Percentiles rank a stretch among this genome's conserved stretches.
These are phyloP conservation scores for Discoglossus pictus DNA, from an alignment of 2,797 vertebrate species.

Conservation along the genomic window DNA sequence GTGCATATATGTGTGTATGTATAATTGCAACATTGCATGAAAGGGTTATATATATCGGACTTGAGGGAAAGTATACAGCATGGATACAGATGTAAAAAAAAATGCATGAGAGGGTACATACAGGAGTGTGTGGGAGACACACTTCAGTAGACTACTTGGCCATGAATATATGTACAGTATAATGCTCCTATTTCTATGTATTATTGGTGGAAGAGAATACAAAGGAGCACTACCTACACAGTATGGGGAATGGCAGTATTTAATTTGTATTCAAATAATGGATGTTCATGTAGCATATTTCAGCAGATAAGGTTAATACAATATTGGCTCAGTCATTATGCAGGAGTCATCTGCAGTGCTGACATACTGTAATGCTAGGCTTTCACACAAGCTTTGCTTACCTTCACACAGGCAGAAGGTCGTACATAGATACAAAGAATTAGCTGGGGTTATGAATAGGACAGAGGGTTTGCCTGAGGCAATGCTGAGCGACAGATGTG, in stretches of 20 bases:
- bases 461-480: slow-evolving; percentile 3
- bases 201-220: too few species aligned
- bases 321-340: slow-evolving; percentile 9
- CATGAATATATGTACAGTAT: too few species aligned
- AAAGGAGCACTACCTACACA: too few species aligned
- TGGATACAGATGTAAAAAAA: too few species aligned
- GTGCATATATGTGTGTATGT: too few species aligned
- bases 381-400: slow-evolving; percentile 2
- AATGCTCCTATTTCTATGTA: too few species aligned
- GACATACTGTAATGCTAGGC: not conserved
- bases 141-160: too few species aligned
- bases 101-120: too few species aligned
- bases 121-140: too few species aligned
- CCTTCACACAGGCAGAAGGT: slow-evolving; percentile 3
- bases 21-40: too few species aligned
- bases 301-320: slow-evolving; percentile 5
- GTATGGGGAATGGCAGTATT: slow-evolving; percentile 5
- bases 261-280: slow-evolving; percentile 15
- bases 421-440: slow-evolving; percentile 17
- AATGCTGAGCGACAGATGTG: not conserved
- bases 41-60: too few species aligned
- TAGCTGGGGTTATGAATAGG: slow-evolving; percentile 2
- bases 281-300: not conserved
- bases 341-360: slow-evolving; percentile 10
- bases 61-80: too few species aligned